Percentiles rank a stretch among this genome's conserved stretches.
These are phyloP conservation scores for Pandemis heparana DNA, from an alignment of 2,888 invertebrate species.

Conservation along the genomic window DNA sequence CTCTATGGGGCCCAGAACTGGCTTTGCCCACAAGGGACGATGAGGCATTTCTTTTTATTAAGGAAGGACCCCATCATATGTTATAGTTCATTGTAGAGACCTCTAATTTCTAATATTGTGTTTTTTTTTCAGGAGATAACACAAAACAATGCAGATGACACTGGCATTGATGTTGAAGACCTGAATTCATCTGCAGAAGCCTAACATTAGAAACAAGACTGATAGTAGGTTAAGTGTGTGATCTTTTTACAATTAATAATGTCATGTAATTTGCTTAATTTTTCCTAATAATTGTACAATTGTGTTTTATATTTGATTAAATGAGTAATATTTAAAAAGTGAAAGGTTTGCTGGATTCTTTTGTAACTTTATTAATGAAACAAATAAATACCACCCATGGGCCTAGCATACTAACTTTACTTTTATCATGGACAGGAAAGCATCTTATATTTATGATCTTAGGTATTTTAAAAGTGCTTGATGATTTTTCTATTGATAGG, in stretches of 20 bases:
- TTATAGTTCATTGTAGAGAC: too few relatives aligned
- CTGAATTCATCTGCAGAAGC: slow-evolving; percentile 35
- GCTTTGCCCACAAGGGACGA: too few relatives aligned
- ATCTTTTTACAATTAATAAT: slow-evolving; percentile 15
- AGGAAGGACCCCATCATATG: too few relatives aligned
- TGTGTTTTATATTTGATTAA: slow-evolving; percentile 17
- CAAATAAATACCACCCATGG: too few relatives aligned
- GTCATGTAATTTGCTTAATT: slow-evolving; percentile 15
- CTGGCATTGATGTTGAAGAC: slow-evolving; percentile 49
- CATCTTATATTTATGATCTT: too few relatives aligned
- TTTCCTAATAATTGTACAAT: slow-evolving; percentile 12
- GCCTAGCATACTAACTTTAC: too few relatives aligned
- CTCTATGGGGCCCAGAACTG: too few relatives aligned
- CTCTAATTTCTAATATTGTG: neutral
- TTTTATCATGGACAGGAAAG: too few relatives aligned
- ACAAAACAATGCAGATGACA: slow-evolving; percentile 46
- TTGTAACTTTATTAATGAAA: neutral
- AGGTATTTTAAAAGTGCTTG: too few relatives aligned
- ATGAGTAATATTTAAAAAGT: neutral
- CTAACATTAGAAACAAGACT: slow-evolving; percentile 39
- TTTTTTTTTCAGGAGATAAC: slow-evolving; percentile 45
- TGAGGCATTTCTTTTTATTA: too few relatives aligned
- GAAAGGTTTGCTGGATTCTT: neutral
- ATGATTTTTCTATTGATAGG: too few relatives aligned
- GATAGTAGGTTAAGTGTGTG: slow-evolving; percentile 34